Evolutionary conservation across 1,140 invertebrate genomes (phyloP), one percentile per base, ranked within the genome.

Genomic region (Drosophila sturtevanti): DNA sequence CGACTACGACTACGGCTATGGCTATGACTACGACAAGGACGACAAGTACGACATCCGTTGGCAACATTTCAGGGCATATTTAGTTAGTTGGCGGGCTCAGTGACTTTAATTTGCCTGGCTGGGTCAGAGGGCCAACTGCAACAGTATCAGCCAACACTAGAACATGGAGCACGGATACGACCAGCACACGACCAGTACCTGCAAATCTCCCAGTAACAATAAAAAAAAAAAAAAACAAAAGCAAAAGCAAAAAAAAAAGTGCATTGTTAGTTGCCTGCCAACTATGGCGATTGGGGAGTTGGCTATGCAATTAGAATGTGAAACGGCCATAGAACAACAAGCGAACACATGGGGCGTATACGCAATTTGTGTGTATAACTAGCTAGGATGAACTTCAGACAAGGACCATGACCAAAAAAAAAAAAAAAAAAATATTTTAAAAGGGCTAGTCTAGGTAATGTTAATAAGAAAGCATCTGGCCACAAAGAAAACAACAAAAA

Each of bases 51-150:
- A 71, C 82, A 77, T 86, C 82, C 82, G 82, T 71, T 82, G 64
- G 80, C 79, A 64, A 68, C 82, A 82, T 79, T 86, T 86, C 61
- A 79, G 62, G 65, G 71, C 68, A 79, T 76, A 82, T 79, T 86
- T 82, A 82, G 75, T 86, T 82, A 82, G 75, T 63, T 74, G 77
- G 77, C 73, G 61, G 64, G 72, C 72, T 64, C 70, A 70, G 71
- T 81, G 82, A 87, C 82, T 86, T 86, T 87, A 81, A 87, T 81
- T 86, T 87, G 78, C 63, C 63, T 79, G 48, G 72, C 70, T 65
- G 24, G 62, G 68, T 72, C 78, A 68, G 71, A 54, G 67, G 72
- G 71, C 16, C 16, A 18, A 48, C 16, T 4, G 27, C 27, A 31
- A 31, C 5, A 6, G n/a, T n/a, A n/a, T n/a, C n/a, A n/a, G n/a